Base-by-base conservation (phyloP, 2,888 invertebrate genomes). In the Nemapogon koenigi region DNA sequence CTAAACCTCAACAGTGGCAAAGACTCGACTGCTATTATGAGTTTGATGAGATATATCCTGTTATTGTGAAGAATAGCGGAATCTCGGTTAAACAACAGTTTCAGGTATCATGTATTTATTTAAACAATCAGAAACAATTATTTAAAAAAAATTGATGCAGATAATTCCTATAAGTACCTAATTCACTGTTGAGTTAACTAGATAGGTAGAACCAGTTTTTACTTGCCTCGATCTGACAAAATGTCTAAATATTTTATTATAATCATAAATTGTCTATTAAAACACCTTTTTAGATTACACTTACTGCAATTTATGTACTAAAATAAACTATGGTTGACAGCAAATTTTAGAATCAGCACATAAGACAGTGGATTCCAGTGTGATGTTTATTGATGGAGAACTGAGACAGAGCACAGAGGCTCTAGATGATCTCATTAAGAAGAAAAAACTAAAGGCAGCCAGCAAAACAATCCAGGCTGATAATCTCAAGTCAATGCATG, bases 381-480 rank as follows among this genome's bases (percentile, higher is more conserved):
- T 89, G 25, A 84, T 89, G 59, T 83, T 91, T 41, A 84, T 91
- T 49, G 88, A 91, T 58, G 89, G 89, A 35, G 85, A 88, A 54
- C 57, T 86, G 2, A 84, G 85, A 53, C 82, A 87, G 42, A 67
- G 78, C 2, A 79, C 83, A 37, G 85, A 87, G 40, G 64, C 76
- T 2, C 60, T 91, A 42, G 90, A 90, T 53, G 73, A 73, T 11
- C 64, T 87, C 26, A 75, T 81, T 4, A 86, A 85, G 51, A 84
- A 81, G 58, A 84, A 82, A 55, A 85, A 83, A 53, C 57, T 67
- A 2, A 80, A 78, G 50, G 65, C 55, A 39, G 75, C 59, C 50
- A 47, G 57, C 19, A 76, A 79, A 46, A 51, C 55, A 32, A 50
- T 56, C 40, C 68, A 72, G 39, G 69, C 70, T 43, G 81, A 81